phyloP scores from a whole-genome alignment of 1,140 invertebrate species.

The Ericerus pela region DNA sequence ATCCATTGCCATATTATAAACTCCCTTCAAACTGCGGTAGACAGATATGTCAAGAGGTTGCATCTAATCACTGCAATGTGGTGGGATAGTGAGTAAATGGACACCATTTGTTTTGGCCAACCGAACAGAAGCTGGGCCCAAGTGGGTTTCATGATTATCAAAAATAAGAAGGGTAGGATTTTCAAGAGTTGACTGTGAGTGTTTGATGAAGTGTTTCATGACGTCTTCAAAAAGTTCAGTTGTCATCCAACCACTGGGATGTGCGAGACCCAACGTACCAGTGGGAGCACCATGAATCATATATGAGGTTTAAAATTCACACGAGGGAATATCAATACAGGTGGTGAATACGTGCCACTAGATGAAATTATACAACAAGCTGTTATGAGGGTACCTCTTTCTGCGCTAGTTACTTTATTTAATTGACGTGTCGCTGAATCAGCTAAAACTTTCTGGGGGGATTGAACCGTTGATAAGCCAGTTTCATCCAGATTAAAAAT shows the following conservation, averaged over 20 bases:
- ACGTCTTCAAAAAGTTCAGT: conserved; percentile 20
- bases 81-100: conserved; percentile 23
- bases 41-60: conserved; percentile 31
- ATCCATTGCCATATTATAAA: conserved; percentile 28
- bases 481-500: conserved; percentile 34
- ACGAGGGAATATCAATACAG: conserved; percentile 32
- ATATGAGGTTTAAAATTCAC: conserved; percentile 25
- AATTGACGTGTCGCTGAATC: too few species aligned
- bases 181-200: conserved; percentile 2
- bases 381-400: conserved; percentile 31
- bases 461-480: conserved; percentile 32
- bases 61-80: conserved; percentile 27
- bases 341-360: conserved; percentile 29
- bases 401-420: too few species aligned
- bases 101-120: conserved; percentile 22
- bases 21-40: conserved; percentile 30
- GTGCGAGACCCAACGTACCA: conserved; percentile 26
- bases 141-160: conserved; percentile 20
- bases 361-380: conserved; percentile 26
- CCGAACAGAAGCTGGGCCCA: conserved; percentile 18
- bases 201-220: conserved; percentile 25
- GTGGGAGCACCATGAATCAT: conserved; percentile 18
- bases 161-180: conserved; percentile 2
- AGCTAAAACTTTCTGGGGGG: conserved; percentile 30
- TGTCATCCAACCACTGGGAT: conserved; percentile 30